These are phyloP conservation scores for Sphaerodactylus townsendi DNA, from an alignment of 2,113 vertebrate genomes.

Conservation along the genomic window DNA sequence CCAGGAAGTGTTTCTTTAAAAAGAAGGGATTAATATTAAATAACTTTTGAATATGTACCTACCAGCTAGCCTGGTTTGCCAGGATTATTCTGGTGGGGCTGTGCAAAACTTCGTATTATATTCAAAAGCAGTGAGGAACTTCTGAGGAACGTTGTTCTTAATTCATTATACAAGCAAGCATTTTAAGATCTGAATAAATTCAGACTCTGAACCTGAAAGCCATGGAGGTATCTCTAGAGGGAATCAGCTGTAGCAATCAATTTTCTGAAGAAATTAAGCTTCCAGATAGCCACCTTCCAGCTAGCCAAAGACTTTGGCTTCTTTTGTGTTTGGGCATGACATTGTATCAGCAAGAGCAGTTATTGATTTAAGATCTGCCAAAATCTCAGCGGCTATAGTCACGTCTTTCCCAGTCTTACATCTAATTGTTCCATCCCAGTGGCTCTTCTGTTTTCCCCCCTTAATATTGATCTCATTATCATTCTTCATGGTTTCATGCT, in stretches of 20 bases:
- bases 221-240: background rate
- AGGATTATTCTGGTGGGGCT: too few species aligned
- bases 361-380: constrained; percentile 24
- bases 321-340: background rate
- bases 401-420: background rate
- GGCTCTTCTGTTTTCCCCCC: background rate
- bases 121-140: too few species aligned
- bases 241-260: background rate
- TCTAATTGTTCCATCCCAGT: constrained; percentile 9
- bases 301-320: background rate
- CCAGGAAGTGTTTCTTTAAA: too few species aligned
- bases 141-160: too few species aligned
- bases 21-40: too few species aligned
- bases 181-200: too few species aligned
- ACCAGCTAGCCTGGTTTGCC: too few species aligned
- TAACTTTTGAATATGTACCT: too few species aligned
- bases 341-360: background rate
- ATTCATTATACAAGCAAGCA: too few species aligned
- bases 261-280: background rate
- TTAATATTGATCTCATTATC: constrained; percentile 14
- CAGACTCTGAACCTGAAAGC: too few species aligned
- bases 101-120: too few species aligned
- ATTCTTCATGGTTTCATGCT: constrained; percentile 6
- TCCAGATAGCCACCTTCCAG: background rate
- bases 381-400: background rate